A percentile compares a stretch with the other conserved stretches of the same genome.
Evolutionary conservation across 2,888 invertebrate species (phyloP).

Genomic region (Callyntrura guangdongensis): DNA sequence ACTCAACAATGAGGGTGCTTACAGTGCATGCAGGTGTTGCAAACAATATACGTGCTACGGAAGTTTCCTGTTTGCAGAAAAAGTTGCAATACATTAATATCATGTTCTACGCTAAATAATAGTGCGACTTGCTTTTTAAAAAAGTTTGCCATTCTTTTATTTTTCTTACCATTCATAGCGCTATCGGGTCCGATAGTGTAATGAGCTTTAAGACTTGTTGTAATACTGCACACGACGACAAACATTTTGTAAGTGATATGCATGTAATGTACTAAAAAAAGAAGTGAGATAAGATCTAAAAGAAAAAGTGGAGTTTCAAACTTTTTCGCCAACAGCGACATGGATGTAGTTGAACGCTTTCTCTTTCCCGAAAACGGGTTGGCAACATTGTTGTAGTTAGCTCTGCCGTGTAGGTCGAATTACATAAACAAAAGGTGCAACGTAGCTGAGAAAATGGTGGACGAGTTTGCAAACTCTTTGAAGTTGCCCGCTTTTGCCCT

Average conservation of each 20-base stretch:
- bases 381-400: not conserved
- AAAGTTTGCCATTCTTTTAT: slow-evolving; percentile 44
- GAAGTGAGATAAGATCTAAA: not conserved
- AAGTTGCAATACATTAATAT: slow-evolving; percentile 65
- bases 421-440: slow-evolving; percentile 14
- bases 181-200: slow-evolving; percentile 17
- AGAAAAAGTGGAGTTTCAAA: not conserved
- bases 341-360: not conserved
- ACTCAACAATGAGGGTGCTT: slow-evolving; percentile 13
- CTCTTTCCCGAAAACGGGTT: not conserved
- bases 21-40: slow-evolving; percentile 39
- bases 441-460: not conserved
- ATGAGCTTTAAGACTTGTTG: slow-evolving; percentile 20
- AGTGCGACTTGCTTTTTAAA: not conserved
- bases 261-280: not conserved
- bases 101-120: slow-evolving; percentile 34
- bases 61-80: slow-evolving; percentile 39
- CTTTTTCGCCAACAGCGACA: not conserved
- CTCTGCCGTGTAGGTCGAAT: not conserved
- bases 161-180: not conserved
- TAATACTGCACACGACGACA: not conserved
- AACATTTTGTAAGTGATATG: slow-evolving; percentile 31
- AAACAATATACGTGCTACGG: not conserved
- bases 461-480: slow-evolving; percentile 27
- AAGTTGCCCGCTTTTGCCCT: not conserved